phyloP scores from a whole-genome alignment of 2,888 invertebrate species.

The Pseudococcus viburni region DNA sequence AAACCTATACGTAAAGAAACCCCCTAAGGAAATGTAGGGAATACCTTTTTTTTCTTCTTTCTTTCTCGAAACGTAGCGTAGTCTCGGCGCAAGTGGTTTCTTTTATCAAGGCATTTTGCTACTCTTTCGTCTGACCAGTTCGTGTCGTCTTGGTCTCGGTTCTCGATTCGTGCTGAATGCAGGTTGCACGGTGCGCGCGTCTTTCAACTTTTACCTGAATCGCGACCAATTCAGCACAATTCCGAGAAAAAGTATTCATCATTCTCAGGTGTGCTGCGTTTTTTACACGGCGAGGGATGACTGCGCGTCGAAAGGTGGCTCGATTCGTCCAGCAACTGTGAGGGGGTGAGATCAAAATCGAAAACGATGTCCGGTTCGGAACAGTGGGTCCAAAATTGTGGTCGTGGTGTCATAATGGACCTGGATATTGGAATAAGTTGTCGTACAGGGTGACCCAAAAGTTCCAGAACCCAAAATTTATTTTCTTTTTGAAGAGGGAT shows the following conservation, averaged over 20 bases:
- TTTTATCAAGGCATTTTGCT: conserved; percentile 54
- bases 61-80: conserved; percentile 23
- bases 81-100: conserved; percentile 37
- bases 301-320: conserved; percentile 8
- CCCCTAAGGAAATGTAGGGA: conserved; percentile 61
- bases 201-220: conserved; percentile 40
- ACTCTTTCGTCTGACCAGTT: conserved; percentile 60
- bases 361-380: background rate
- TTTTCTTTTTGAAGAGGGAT: no score
- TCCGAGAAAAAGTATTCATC: conserved; percentile 33
- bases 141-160: conserved; percentile 18
- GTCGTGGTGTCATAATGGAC: background rate
- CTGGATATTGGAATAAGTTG: background rate
- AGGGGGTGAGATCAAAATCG: background rate
- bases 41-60: conserved; percentile 57
- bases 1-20: conserved; percentile 49
- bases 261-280: background rate
- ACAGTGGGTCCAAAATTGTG: background rate
- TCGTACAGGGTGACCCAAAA: background rate
- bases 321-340: background rate
- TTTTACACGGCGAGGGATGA: background rate
- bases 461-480: no score
- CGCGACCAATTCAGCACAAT: conserved; percentile 14
- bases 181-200: conserved; percentile 51
- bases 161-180: conserved; percentile 12